A percentile compares a stretch with the other conserved stretches of the same genome.
These are phyloP conservation scores for Andrena praecox DNA, from an alignment of 2,888 invertebrate species.

Conservation along the genomic window DNA sequence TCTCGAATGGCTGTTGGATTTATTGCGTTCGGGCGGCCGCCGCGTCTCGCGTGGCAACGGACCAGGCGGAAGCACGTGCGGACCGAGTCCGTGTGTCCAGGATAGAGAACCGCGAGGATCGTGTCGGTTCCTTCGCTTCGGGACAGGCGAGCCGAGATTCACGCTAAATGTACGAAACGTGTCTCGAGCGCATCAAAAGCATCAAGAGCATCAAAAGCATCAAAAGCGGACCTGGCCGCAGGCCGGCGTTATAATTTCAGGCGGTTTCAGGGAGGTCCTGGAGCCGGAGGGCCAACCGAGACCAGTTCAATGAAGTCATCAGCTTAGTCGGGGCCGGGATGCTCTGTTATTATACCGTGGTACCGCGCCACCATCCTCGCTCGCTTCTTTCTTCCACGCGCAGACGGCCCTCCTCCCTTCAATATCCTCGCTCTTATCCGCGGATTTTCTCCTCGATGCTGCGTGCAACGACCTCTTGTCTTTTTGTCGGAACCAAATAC, in stretches of 20 bases:
- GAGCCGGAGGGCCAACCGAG: constrained; percentile 73
- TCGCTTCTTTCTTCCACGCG: constrained; percentile 67
- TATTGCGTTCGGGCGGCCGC: constrained; percentile 56
- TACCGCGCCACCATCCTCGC: constrained; percentile 82
- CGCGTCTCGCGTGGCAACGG: constrained; percentile 6
- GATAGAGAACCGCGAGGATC: background rate
- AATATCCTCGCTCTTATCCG: constrained; percentile 24
- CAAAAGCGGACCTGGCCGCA: constrained; percentile 78
- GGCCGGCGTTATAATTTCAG: constrained; percentile 84
- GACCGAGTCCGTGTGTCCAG: background rate
- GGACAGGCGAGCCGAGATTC: constrained; percentile 10
- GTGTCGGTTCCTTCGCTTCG: background rate
- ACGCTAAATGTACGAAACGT: constrained; percentile 59
- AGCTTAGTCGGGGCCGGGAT: constrained; percentile 81
- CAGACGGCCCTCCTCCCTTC: constrained; percentile 11
- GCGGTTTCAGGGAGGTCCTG: constrained; percentile 84
- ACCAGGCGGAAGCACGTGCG: constrained; percentile 39
- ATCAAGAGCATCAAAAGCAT: constrained; percentile 71
- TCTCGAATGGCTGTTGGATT: constrained; percentile 21
- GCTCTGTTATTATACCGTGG: constrained; percentile 84
- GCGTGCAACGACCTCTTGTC: background rate
- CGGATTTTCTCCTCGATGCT: constrained; percentile 29
- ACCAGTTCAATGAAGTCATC: constrained; percentile 85
- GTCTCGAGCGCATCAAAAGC: constrained; percentile 77
- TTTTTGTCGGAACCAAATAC: background rate